Percentiles rank a stretch among this genome's conserved stretches.
phyloP scores from a whole-genome alignment of 2,797 vertebrate genomes.

The Pelobates cultripes region DNA sequence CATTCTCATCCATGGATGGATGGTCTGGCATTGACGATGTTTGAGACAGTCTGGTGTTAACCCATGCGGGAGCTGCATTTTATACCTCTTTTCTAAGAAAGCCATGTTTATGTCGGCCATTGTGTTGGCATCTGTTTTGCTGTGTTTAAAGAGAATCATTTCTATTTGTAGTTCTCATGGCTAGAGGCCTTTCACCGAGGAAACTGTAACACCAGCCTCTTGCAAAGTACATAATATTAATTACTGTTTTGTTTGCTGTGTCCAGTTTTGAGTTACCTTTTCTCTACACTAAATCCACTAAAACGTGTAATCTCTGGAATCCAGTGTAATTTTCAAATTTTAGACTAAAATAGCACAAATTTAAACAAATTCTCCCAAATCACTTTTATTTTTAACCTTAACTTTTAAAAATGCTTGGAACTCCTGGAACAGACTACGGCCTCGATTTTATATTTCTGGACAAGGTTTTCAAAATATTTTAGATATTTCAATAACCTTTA shows the following conservation, averaged over 20 bases:
- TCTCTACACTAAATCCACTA: too few relatives aligned
- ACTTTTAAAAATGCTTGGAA: too few relatives aligned
- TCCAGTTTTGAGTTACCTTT: not conserved
- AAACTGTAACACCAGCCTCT: not conserved
- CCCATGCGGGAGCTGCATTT: not conserved
- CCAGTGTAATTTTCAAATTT: too few relatives aligned
- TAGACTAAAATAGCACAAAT: too few relatives aligned
- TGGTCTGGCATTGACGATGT: not conserved
- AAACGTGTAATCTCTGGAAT: too few relatives aligned
- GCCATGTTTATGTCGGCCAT: not conserved
- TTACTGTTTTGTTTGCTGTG: not conserved
- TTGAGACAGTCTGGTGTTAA: not conserved
- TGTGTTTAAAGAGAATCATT: not conserved
- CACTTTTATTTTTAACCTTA: too few relatives aligned
- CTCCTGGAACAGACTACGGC: too few relatives aligned
- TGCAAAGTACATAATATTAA: conserved; percentile 12
- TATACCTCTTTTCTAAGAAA: not conserved
- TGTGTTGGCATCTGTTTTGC: not conserved
- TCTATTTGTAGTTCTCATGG: conserved; percentile 17
- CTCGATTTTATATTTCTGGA: too few relatives aligned
- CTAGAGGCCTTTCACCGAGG: not conserved
- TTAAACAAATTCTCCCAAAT: too few relatives aligned
- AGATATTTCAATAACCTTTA: too few relatives aligned
- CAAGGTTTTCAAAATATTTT: too few relatives aligned
- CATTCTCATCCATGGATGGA: not conserved